Conservation (phyloP, 2,797 vertebrate genomes). For the Manis javanica region DNA sequence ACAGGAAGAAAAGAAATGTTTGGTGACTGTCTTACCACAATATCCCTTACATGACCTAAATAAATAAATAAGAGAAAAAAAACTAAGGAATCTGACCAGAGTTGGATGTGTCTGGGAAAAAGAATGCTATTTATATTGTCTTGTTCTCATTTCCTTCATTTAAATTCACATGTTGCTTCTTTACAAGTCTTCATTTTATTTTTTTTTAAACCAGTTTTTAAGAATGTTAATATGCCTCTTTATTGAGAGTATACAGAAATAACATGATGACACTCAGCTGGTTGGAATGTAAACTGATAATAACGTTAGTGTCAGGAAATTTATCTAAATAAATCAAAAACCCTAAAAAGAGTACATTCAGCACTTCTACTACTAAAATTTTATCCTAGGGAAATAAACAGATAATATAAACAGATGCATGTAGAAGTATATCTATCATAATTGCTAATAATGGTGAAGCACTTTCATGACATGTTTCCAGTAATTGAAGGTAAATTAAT, state of each 20-base stretch:
- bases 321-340: conserved; percentile 6
- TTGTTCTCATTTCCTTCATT: background rate
- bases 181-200: background rate
- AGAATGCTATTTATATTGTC: background rate
- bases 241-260: conserved; percentile 24
- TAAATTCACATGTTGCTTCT: background rate
- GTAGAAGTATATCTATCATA: background rate
- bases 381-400: background rate
- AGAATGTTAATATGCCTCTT: background rate
- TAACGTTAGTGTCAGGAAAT: background rate
- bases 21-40: background rate
- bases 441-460: background rate
- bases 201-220: conserved; percentile 32
- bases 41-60: background rate
- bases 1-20: background rate
- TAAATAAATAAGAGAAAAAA: background rate
- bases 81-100: background rate
- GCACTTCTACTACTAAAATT: conserved; percentile 44
- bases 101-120: background rate
- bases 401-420: background rate
- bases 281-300: background rate
- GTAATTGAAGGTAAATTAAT: conserved; percentile 8
- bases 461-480: background rate
- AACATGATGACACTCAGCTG: background rate
- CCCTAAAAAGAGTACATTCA: background rate